Evolutionary conservation across 2,113 vertebrate species (phyloP).

Genomic region (Galemys pyrenaicus): DNA sequence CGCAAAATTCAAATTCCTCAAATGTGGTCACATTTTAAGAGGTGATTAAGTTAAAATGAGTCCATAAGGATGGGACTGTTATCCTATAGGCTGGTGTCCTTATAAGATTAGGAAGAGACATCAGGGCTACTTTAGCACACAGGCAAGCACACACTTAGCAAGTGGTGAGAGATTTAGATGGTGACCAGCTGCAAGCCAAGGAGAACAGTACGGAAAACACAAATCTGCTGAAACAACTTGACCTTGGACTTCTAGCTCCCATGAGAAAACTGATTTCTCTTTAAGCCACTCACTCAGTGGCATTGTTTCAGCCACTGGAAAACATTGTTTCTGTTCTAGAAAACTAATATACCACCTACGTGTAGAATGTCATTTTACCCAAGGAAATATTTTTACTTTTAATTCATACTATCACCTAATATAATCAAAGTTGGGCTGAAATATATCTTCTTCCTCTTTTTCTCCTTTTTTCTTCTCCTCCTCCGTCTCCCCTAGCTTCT

Average conservation of each 20-base stretch:
- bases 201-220: neutral
- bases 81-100: neutral
- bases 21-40: neutral
- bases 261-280: neutral
- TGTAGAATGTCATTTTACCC: neutral
- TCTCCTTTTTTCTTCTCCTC: neutral
- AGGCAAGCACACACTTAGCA: neutral
- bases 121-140: neutral
- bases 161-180: neutral
- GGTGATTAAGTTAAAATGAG: neutral
- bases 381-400: neutral
- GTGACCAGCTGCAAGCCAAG: neutral
- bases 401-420: neutral
- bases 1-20: neutral
- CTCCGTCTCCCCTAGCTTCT: fast-evolving
- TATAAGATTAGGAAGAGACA: neutral
- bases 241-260: neutral
- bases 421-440: neutral
- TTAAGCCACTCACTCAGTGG: neutral
- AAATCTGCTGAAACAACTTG: neutral
- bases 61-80: neutral
- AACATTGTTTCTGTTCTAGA: neutral
- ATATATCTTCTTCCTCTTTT: neutral
- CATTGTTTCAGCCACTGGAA: neutral
- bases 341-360: neutral